Base-by-base conservation (phyloP, 2,113 vertebrate genomes). In the Anguilla japonica region DNA sequence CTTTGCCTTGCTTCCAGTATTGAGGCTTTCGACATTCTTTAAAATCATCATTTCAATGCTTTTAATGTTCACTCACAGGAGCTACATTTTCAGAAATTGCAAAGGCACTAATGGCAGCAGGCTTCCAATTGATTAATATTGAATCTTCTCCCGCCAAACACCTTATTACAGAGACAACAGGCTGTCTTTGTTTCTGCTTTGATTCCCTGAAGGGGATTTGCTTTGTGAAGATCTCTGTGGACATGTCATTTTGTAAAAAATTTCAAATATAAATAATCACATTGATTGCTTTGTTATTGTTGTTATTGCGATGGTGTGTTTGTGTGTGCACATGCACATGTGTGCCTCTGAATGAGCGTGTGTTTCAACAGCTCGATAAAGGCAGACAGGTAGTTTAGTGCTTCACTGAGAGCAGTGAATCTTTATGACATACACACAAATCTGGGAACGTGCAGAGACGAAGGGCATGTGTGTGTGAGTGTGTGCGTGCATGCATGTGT, bases 331-430 rank as follows among this genome's bases (percentile, higher is more conserved):
- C 22, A 26, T 67, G 60, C 60, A 26, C 26, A 8, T 4, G 20
- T 67, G 71, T 34, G 26, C 71, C 71, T 26, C 71, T 75, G 71
- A 75, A 26, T 75, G 71, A 11, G n/a, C 34, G 26, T 75, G n/a
- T 75, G 71, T 9, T 75, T n/a, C 71, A 75, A 26, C 29, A 34
- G 71, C n/a, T 75, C n/a, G n/a, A 75, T 75, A 75, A 34, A 75
- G 71, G 71, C 71, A 75, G 71, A 75, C 71, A 34, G 71, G 71
- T 75, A 75, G 71, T 75, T 75, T 75, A 34, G 71, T 75, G 71
- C 71, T 75, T 34, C 71, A 29, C 71, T 34, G 71, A 75, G 26
- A 75, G 71, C 71, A 22, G 34, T 75, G 71, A 75, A 75, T 75
- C 71, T 75, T 75, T 75, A 75, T 26, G 71, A 75, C 71, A 34